Conservation (phyloP, 2,797 vertebrate genomes). For the Mus caroli region DNA sequence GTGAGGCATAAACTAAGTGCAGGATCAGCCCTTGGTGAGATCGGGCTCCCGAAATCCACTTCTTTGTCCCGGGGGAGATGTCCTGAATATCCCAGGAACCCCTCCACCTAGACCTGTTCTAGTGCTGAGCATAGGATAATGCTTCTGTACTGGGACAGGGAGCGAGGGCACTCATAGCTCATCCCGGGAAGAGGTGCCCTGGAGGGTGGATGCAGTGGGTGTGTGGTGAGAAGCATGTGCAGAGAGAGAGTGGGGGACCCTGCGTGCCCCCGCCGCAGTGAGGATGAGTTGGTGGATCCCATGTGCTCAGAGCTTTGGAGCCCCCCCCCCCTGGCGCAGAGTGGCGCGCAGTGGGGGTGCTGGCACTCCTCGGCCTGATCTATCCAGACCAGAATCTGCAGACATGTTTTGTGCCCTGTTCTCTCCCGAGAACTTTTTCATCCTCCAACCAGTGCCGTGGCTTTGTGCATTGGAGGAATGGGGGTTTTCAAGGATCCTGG, state of each 20-base stretch:
- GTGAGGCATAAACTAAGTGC: not conserved
- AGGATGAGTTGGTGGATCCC: not conserved
- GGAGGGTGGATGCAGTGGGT: not conserved
- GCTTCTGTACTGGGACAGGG: not conserved
- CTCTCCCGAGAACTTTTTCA: conserved; percentile 74
- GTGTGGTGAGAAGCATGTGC: not conserved
- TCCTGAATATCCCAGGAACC: not conserved
- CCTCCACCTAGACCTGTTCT: not conserved
- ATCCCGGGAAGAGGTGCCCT: not conserved
- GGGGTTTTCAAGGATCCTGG: not conserved
- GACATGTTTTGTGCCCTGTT: not conserved
- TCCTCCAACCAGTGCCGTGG: not conserved
- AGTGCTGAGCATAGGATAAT: not conserved
- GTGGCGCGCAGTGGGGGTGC: not conserved
- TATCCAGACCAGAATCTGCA: not conserved
- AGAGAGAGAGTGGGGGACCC: not conserved
- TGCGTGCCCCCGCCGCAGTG: not conserved
- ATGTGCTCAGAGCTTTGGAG: conserved; percentile 11
- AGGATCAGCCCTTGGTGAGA: not conserved
- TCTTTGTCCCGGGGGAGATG: conserved; percentile 10
- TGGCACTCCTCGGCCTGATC: not conserved
- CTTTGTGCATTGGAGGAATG: not conserved
- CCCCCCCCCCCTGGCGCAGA: conserved; percentile 43
- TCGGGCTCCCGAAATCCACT: not conserved
- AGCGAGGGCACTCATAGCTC: fast-evolving